Evolutionary conservation across 2,797 vertebrate species (phyloP).

Genomic region (Cheirogaleus major): DNA sequence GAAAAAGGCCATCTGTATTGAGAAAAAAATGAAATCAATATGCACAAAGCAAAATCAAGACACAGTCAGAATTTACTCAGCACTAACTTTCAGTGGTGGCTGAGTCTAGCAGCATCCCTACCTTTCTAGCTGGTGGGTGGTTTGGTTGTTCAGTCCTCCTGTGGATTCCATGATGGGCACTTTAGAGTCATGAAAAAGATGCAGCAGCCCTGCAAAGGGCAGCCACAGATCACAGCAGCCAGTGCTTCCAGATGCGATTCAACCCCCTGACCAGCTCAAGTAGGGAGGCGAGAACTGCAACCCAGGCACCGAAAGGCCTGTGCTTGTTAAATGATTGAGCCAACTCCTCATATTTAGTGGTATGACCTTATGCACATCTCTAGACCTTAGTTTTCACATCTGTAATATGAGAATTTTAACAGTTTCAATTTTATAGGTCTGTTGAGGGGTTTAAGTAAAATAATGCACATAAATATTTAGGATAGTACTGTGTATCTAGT

Average conservation of each 20-base stretch:
- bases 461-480: not conserved
- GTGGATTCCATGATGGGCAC: not conserved
- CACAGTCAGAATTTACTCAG: not conserved
- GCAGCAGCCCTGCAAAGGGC: not conserved
- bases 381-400: not conserved
- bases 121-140: accelerated
- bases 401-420: not conserved
- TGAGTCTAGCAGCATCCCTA: not conserved
- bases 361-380: not conserved
- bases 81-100: not conserved
- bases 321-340: not conserved
- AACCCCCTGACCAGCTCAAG: not conserved
- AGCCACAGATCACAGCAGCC: not conserved
- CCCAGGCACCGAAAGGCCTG: not conserved
- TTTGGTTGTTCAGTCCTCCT: not conserved
- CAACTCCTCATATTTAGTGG: not conserved
- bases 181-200: not conserved
- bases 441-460: not conserved
- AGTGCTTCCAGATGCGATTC: not conserved
- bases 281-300: not conserved
- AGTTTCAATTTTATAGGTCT: not conserved
- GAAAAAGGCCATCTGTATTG: not conserved
- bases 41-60: not conserved
- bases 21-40: not conserved
- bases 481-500: not conserved